Percentiles rank a stretch among this genome's conserved stretches.
Evolutionary conservation across 2,113 vertebrate species (phyloP).

Genomic region (Aspidoscelis tigris): DNA sequence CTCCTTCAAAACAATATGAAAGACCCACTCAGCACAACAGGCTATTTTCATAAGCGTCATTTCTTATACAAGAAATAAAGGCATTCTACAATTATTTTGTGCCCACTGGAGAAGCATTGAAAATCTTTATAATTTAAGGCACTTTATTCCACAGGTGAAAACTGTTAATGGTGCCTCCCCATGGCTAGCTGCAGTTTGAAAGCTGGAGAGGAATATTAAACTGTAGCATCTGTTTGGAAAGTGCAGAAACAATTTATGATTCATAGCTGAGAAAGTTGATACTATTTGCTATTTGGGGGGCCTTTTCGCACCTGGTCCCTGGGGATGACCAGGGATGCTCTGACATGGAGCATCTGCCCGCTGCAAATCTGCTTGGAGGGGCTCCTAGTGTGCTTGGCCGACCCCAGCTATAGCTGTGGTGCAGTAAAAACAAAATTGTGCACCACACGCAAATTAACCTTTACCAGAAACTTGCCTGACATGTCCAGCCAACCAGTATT

Average conservation of each 20-base stretch:
- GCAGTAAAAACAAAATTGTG: too few relatives aligned
- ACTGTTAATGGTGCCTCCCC: constrained; percentile 5
- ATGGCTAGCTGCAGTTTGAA: constrained; percentile 38
- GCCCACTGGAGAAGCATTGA: constrained; percentile 20
- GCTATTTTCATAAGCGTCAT: constrained; percentile 29
- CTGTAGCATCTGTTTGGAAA: constrained; percentile 27
- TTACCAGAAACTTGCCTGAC: too few relatives aligned
- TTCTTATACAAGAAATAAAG: constrained; percentile 39
- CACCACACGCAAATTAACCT: too few relatives aligned
- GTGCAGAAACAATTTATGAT: not conserved
- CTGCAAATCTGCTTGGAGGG: too few relatives aligned
- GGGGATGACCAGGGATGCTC: too few relatives aligned
- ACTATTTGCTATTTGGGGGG: not conserved
- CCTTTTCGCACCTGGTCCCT: not conserved
- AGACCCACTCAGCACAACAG: constrained; percentile 25
- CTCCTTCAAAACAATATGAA: not conserved
- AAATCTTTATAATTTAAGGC: constrained; percentile 51
- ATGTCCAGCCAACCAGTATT: too few relatives aligned
- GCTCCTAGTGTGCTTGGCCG: too few relatives aligned
- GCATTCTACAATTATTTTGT: constrained; percentile 54
- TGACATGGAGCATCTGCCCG: not conserved
- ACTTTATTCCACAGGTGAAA: constrained; percentile 44
- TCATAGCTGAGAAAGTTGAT: constrained; percentile 26
- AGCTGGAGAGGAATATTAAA: constrained; percentile 47
- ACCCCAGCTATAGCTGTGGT: too few relatives aligned